A percentile compares a stretch with the other conserved stretches of the same genome.
phyloP scores from a whole-genome alignment of 35 echinoderm and acorn worm genomes.

The Lytechinus pictus region DNA sequence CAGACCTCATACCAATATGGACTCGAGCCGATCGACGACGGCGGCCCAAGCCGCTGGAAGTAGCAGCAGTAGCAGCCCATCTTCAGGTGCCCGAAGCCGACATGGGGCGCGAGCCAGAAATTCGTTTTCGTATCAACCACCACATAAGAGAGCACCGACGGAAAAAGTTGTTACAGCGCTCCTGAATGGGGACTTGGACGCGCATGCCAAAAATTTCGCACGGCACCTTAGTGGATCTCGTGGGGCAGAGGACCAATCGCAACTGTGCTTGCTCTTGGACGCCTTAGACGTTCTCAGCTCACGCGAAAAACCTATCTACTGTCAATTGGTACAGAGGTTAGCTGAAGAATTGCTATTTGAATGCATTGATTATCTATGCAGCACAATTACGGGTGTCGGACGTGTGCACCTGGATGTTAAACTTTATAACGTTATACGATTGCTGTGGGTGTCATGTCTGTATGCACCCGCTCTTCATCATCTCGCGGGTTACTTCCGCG shows the following conservation, averaged over 20 bases:
- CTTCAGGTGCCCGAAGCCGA: constrained; percentile 37
- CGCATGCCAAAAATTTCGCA: constrained; percentile 75
- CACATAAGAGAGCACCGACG: constrained; percentile 50
- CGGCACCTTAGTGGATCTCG: constrained; percentile 67
- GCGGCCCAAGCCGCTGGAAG: not conserved
- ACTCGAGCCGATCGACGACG: constrained; percentile 31
- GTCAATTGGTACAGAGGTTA: constrained; percentile 74
- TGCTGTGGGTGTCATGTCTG: constrained; percentile 85
- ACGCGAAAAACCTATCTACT: constrained; percentile 73
- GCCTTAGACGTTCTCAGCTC: constrained; percentile 81
- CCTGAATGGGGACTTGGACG: constrained; percentile 75
- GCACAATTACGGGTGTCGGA: constrained; percentile 55
- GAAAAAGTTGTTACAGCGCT: constrained; percentile 83
- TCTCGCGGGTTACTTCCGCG: constrained; percentile 56
- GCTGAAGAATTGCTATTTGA: constrained; percentile 76
- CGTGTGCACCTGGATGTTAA: constrained; percentile 82
- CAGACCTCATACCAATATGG: constrained; percentile 13
- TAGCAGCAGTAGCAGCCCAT: constrained; percentile 47
- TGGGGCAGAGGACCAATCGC: constrained; percentile 72
- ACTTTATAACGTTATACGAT: constrained; percentile 81
- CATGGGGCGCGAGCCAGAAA: constrained; percentile 36
- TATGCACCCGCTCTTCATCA: constrained; percentile 81
- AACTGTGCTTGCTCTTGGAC: constrained; percentile 72
- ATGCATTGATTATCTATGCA: constrained; percentile 76
- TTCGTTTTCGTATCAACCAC: constrained; percentile 45